Conservation (phyloP, 2,113 vertebrate genomes). For the Saguinus midas region DNA sequence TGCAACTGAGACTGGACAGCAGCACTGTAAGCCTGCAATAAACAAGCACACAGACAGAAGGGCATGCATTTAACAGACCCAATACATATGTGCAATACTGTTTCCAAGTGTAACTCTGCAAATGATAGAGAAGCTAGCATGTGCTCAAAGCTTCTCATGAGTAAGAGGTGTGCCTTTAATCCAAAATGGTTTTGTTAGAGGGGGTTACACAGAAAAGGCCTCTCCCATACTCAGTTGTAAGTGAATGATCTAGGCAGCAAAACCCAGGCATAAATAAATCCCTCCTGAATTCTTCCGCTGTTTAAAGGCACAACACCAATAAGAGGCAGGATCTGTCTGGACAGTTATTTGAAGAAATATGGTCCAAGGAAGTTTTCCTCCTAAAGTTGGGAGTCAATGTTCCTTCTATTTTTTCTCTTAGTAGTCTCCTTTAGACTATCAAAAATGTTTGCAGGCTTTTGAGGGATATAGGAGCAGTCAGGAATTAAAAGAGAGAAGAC, state of each 20-base stretch:
- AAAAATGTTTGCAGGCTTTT: background rate
- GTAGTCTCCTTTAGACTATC: background rate
- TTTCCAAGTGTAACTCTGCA: background rate
- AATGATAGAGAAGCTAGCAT: background rate
- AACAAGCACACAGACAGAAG: background rate
- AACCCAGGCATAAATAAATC: background rate
- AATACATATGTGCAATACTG: fast-evolving
- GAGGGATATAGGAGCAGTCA: background rate
- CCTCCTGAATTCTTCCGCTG: background rate
- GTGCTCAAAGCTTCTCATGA: background rate
- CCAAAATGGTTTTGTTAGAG: background rate
- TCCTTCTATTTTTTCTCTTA: background rate
- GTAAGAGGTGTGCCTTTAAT: slow-evolving; percentile 19
- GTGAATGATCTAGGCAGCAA: slow-evolving; percentile 6
- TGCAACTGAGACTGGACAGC: slow-evolving; percentile 96
- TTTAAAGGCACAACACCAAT: background rate
- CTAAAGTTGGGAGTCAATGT: background rate
- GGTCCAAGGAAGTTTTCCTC: background rate
- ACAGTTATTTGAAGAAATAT: slow-evolving; percentile 7
- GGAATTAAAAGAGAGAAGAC: background rate
- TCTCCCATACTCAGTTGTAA: background rate
- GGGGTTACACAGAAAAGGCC: background rate
- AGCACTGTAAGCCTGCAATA: slow-evolving; percentile 93
- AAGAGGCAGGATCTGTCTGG: background rate
- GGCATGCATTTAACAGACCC: background rate